Evolutionary conservation across 2,113 vertebrate species (phyloP).

Genomic region (Bos javanicus): DNA sequence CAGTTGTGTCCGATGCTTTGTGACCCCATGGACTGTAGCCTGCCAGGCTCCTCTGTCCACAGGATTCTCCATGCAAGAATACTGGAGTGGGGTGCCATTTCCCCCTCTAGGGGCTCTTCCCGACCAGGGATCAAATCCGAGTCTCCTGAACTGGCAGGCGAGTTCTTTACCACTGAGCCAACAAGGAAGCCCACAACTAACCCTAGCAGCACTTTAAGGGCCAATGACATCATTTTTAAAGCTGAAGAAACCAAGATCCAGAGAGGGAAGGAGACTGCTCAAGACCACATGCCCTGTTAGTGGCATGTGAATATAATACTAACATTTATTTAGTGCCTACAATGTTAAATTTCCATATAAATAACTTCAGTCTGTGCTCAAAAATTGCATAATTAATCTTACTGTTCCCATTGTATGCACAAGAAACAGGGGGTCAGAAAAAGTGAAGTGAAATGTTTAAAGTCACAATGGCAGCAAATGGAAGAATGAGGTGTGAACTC

Average conservation of each 20-base stretch:
- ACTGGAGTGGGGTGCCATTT: background rate
- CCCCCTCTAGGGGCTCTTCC: background rate
- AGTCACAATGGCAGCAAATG: background rate
- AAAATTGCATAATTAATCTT: background rate
- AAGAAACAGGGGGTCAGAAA: background rate
- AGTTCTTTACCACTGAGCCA: background rate
- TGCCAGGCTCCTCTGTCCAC: background rate
- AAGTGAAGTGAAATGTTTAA: background rate
- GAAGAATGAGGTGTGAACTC: background rate
- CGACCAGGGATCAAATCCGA: background rate
- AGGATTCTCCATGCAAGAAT: background rate
- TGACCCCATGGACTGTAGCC: background rate
- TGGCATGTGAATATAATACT: background rate
- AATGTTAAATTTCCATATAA: too few relatives aligned
- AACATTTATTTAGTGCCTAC: background rate
- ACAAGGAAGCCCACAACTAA: background rate
- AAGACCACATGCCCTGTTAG: background rate
- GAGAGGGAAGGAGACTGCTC: background rate
- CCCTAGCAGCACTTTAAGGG: background rate
- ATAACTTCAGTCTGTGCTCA: background rate
- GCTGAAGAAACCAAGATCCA: background rate
- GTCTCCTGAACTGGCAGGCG: background rate
- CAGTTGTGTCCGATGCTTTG: accelerated
- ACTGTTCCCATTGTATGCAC: background rate
- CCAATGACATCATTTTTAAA: background rate